Evolutionary conservation across 2,797 vertebrate genomes (phyloP), one percentile per base, ranked within the genome.

Genomic region (Lagodon rhomboides): DNA sequence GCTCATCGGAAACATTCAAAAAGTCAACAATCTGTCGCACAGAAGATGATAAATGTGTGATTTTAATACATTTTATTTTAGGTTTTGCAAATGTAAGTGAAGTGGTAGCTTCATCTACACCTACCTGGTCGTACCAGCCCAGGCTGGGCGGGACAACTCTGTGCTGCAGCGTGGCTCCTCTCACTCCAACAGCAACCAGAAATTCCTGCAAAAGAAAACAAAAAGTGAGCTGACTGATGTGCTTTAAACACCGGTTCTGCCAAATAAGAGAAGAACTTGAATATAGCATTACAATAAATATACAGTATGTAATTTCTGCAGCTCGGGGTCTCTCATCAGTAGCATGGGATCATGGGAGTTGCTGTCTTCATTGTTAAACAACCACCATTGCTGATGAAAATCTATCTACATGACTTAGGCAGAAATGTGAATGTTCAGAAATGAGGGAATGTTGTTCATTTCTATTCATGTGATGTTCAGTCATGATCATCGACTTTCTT

Each of bases 111-210:
- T 4, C 15, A 67, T 72, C 6, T 65, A n/a, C 50, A 25, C 91
- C 89, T 87, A 99, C 98, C 97, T 99, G 98, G 67, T 99, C 98
- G 3, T 99, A 97, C 98, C 98, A 99, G 85, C 97, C 97, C 85
- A 97, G 91, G 56, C 96, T 96, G 5, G 96, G 94, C 30, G 96
- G 96, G 73, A 98, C 96, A 23, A 99, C 95, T 83, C 96, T 94
- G 86, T 99, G 98, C 91, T 98, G 97, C 11, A 99, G 95, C 4
- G 97, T 99, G 54, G 97, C 97, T 85, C 97, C 98, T 93, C 96
- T 96, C 22, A 99, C 92, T 51, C 98, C 98, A 71, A 99, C 91
- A 38, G 98, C 97, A 83, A 99, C 95, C 73, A 99, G 94, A 89
- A 97, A 98, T 75, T 99, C 98, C 98, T 99, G 83, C 38, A 2